Evolutionary conservation across 1,140 invertebrate genomes (phyloP).

Genomic region (Drosophila bifasciata): DNA sequence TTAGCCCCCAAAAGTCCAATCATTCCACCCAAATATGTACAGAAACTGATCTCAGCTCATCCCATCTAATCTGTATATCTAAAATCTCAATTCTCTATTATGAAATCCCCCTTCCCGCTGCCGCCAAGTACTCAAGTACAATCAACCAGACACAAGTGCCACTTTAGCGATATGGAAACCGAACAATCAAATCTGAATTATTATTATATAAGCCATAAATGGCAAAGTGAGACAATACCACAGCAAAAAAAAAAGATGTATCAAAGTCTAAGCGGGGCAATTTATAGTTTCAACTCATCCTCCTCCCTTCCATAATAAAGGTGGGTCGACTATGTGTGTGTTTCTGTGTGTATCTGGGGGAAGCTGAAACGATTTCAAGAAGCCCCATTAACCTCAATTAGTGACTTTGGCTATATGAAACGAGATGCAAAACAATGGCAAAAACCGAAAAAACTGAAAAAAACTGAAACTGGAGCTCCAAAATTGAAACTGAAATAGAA

Average conservation of each 20-base stretch:
- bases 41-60: neutral
- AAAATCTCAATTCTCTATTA: too few species aligned
- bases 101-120: neutral
- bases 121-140: conserved; percentile 10
- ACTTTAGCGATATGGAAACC: conserved; percentile 38
- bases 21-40: too few species aligned
- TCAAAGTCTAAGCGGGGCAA: conserved; percentile 47
- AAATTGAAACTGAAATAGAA: neutral
- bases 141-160: conserved; percentile 22
- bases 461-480: conserved; percentile 1
- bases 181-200: conserved; percentile 50
- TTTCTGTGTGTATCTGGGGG: conserved; percentile 1
- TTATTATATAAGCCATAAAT: conserved; percentile 44
- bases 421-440: conserved; percentile 43
- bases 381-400: conserved; percentile 82
- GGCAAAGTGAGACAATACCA: conserved; percentile 16
- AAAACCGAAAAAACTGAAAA: conserved; percentile 23
- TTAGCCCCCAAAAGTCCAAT: too few species aligned
- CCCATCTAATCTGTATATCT: neutral
- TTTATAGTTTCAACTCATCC: conserved; percentile 26
- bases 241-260: conserved; percentile 2
- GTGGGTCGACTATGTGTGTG: conserved; percentile 14
- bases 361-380: conserved; percentile 72
- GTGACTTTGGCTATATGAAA: conserved; percentile 73
- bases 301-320: conserved; percentile 22